phyloP scores from a whole-genome alignment of 2,888 invertebrate species.

The Rhamnusium bicolor region DNA sequence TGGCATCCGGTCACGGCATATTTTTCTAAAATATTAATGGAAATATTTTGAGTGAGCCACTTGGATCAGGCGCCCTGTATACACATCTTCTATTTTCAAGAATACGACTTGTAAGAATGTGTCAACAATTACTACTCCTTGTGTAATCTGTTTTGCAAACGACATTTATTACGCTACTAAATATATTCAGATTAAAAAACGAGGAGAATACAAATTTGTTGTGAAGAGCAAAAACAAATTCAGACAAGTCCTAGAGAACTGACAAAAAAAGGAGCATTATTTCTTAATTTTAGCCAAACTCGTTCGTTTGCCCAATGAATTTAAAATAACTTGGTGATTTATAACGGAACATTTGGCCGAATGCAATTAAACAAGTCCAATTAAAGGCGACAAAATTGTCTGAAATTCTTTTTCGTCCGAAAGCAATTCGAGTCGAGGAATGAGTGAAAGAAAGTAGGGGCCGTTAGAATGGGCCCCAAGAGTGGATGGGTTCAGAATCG shows the following conservation, averaged over 20 bases:
- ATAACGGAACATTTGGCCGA: slow-evolving; percentile 26
- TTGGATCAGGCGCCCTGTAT: neutral
- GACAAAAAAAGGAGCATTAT: neutral
- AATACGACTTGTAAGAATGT: neutral
- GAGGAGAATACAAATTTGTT: neutral
- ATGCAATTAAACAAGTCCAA: slow-evolving; percentile 43
- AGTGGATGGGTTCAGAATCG: slow-evolving; percentile 32
- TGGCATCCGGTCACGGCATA: no score
- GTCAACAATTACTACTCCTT: neutral
- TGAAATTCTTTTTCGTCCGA: slow-evolving; percentile 37
- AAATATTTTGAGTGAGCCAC: no score
- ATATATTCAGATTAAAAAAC: neutral
- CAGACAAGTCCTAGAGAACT: neutral
- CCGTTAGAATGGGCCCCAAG: slow-evolving; percentile 51
- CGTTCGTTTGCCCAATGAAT: slow-evolving; percentile 19
- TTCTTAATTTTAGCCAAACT: slow-evolving; percentile 6
- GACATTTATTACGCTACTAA: neutral
- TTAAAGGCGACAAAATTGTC: slow-evolving; percentile 42
- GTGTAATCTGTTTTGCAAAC: neutral
- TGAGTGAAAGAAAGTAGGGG: slow-evolving; percentile 38
- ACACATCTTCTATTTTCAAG: neutral
- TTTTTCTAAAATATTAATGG: no score
- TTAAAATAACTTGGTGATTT: slow-evolving; percentile 29
- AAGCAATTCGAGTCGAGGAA: slow-evolving; percentile 34
- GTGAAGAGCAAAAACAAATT: neutral